Percentiles rank a stretch among this genome's conserved stretches.
phyloP scores from a whole-genome alignment of 2,113 vertebrate species.

The Crotalus horridus region DNA sequence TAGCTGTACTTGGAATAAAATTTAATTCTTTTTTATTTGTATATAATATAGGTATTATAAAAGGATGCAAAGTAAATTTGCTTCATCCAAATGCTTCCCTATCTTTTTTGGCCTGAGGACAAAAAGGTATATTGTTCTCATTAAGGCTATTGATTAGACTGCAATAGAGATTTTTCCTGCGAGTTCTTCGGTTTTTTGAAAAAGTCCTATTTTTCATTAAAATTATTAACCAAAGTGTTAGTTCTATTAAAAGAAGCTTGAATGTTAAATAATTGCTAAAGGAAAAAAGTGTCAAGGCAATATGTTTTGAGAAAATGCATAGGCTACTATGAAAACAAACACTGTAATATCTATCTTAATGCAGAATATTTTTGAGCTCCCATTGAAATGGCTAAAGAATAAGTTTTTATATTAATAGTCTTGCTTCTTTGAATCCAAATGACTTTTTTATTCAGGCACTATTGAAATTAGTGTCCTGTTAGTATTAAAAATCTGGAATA shows the following conservation, averaged over 20 bases:
- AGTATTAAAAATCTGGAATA: background rate
- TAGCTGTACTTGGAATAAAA: background rate
- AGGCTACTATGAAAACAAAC: background rate
- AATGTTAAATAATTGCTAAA: background rate
- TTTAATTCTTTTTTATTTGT: background rate
- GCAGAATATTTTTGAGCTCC: background rate
- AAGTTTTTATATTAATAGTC: background rate
- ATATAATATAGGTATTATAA: background rate
- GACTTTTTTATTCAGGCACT: background rate
- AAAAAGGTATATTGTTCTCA: background rate
- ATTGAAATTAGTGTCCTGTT: background rate
- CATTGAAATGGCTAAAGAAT: background rate
- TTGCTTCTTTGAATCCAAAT: background rate
- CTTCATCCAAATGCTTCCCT: background rate
- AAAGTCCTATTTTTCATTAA: conserved; percentile 12
- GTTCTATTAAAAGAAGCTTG: background rate
- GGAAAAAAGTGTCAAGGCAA: background rate
- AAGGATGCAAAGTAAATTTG: background rate
- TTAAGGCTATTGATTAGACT: background rate
- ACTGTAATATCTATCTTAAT: background rate
- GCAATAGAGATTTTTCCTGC: background rate
- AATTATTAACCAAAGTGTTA: background rate
- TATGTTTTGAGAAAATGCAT: background rate
- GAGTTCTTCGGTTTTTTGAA: background rate
- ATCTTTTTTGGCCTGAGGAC: conserved; percentile 19